Evolutionary conservation across 2,888 invertebrate genomes (phyloP).

Genomic region (Rhogogaster chlorosoma): DNA sequence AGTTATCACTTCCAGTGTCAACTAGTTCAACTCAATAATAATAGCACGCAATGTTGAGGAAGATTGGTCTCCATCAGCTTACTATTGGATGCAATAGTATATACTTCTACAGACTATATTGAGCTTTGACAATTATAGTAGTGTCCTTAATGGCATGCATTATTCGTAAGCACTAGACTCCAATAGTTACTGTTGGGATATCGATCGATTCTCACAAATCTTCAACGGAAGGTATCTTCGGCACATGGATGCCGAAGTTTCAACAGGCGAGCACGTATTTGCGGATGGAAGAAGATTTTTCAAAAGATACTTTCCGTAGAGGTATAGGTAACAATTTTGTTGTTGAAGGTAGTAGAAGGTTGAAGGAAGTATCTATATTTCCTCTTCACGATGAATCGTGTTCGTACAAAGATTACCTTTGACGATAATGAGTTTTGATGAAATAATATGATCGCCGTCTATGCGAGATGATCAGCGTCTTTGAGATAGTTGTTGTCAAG

Average conservation of each 20-base stretch:
- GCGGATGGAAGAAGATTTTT: background rate
- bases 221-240: background rate
- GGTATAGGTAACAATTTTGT: background rate
- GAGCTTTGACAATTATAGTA: too few species aligned
- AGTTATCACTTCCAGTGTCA: too few species aligned
- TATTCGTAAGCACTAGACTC: too few species aligned
- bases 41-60: too few species aligned
- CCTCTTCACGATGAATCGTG: background rate
- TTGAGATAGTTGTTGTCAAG: constrained; percentile 28
- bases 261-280: too few species aligned
- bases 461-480: constrained; percentile 24
- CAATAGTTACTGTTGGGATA: too few species aligned
- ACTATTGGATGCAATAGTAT: too few species aligned
- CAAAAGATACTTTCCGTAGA: background rate
- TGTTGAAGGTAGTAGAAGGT: background rate
- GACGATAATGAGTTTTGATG: constrained; percentile 28
- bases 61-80: too few species aligned
- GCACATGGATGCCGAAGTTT: background rate
- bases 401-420: background rate
- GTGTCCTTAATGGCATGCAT: too few species aligned
- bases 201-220: background rate
- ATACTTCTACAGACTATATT: too few species aligned
- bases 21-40: too few species aligned
- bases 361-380: background rate
- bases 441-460: background rate